Base-by-base conservation (phyloP, 2,797 vertebrate species). In the Novumbra hubbsi region DNA sequence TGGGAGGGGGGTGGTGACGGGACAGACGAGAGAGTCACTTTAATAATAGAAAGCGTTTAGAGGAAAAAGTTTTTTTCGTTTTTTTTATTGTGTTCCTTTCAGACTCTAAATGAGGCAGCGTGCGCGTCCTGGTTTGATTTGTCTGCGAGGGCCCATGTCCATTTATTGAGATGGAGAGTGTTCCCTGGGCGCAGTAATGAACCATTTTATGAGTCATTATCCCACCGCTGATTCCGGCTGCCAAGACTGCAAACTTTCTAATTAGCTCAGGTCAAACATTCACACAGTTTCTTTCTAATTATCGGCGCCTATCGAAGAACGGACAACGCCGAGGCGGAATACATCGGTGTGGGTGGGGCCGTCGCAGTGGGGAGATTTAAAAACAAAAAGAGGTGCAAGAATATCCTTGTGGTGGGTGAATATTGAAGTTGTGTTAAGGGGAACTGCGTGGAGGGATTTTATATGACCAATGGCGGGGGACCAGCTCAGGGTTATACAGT, bases 201-300 rank as follows among this genome's bases (percentile, higher is more conserved):
- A 92, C 86, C 92, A 84, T 93, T 94, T 93, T 93, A 92, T 92
- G 88, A 94, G 91, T 94, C 91, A 94, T 93, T 93, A 93, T 93
- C 85, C 89, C 83, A 65, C 77, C 76, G 84, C 87, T 90, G 90
- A 91, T 90, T 92, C 89, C 84, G 78, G 84, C 89, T 88, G 90
- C 91, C 89, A 89, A 89, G 90, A 88, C 89, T 89, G 90, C 90
- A 94, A 93, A 94, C 92, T 93, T 94, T 93, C 89, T 93, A 93
- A 94, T 93, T 93, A 93, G 88, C 88, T 85, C 80, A 83, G 92
- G 93, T 94, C 93, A 94, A 92, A 93, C 88, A 92, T 90, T 91
- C 90, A 88, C 86, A 85, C 88, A 86, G 88, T 92, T 91, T 91
- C 84, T 81, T 79, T 88, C 88, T 92, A 92, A 93, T 94, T 92